phyloP scores from a whole-genome alignment of 2,888 invertebrate genomes.

The Erebia epiphron region DNA sequence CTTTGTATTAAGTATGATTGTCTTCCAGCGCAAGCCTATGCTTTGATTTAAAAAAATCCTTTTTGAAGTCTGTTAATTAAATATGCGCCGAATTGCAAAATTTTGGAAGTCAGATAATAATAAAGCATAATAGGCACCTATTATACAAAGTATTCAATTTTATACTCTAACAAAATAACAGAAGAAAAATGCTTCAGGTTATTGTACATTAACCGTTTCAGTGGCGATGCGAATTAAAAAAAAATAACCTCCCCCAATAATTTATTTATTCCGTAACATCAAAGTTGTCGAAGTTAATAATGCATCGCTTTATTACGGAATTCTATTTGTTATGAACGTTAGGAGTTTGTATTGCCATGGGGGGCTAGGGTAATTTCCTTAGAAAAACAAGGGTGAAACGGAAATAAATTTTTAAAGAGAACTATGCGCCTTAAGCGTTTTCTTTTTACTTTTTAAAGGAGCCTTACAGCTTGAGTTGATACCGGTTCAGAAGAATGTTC shows the following conservation, averaged over 20 bases:
- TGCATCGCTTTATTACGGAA: constrained; percentile 66
- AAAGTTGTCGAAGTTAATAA: constrained; percentile 65
- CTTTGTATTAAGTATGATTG: too few species aligned
- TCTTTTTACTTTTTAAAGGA: constrained; percentile 12
- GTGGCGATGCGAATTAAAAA: constrained; percentile 10
- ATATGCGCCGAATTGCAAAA: too few species aligned
- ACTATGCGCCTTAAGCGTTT: constrained; percentile 14
- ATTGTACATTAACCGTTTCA: not conserved
- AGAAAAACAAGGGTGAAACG: constrained; percentile 68
- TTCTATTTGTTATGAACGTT: constrained; percentile 51
- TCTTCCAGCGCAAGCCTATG: too few species aligned
- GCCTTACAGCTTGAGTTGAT: constrained; percentile 10
- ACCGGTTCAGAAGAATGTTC: not conserved
- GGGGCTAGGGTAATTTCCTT: constrained; percentile 67
- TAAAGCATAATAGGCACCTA: not conserved
- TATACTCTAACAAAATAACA: too few species aligned
- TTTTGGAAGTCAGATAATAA: too few species aligned
- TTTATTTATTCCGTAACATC: constrained; percentile 53
- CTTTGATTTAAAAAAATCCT: too few species aligned
- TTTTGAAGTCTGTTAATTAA: too few species aligned
- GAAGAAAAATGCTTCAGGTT: not conserved
- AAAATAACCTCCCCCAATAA: constrained; percentile 17
- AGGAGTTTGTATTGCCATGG: constrained; percentile 62
- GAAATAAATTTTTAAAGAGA: constrained; percentile 25
- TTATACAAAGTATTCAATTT: not conserved